Conservation (phyloP, 2,888 invertebrate species). For the Zele albiditarsus region DNA sequence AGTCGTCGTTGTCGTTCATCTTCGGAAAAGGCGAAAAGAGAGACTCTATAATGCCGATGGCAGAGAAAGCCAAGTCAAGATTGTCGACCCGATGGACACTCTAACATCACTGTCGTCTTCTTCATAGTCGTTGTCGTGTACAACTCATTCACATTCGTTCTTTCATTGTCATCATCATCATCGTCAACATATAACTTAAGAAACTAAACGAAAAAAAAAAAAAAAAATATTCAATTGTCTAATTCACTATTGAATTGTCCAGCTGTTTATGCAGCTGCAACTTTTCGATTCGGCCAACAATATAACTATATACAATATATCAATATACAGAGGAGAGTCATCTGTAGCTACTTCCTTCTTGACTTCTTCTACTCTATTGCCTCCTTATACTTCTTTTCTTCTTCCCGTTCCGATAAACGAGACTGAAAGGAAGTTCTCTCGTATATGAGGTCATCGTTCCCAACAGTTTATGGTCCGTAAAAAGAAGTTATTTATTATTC, state of each 20-base stretch:
- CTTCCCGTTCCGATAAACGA: conserved; percentile 17
- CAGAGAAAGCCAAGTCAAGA: conserved; percentile 51
- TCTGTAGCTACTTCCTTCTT: neutral
- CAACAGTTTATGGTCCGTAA: conserved; percentile 30
- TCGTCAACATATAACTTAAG: neutral
- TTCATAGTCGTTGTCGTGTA: neutral
- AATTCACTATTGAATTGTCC: conserved; percentile 21
- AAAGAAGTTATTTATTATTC: conserved; percentile 26
- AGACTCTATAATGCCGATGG: conserved; percentile 40
- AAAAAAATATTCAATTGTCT: conserved; percentile 24
- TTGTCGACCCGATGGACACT: conserved; percentile 45
- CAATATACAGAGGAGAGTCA: neutral
- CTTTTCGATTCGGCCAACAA: neutral
- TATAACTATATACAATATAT: neutral
- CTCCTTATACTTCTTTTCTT: neutral
- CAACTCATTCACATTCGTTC: neutral
- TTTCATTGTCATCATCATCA: conserved; percentile 1
- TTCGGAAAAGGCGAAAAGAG: conserved; percentile 48
- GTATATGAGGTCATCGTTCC: conserved; percentile 25
- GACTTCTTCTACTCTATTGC: neutral
- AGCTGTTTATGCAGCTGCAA: conserved; percentile 11
- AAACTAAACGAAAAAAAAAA: conserved; percentile 8
- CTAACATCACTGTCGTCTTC: neutral
- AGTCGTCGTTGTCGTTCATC: conserved; percentile 28
- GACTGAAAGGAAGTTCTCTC: conserved; percentile 24